phyloP scores from a whole-genome alignment of 2,113 vertebrate species.

The Prunella fulvescens region DNA sequence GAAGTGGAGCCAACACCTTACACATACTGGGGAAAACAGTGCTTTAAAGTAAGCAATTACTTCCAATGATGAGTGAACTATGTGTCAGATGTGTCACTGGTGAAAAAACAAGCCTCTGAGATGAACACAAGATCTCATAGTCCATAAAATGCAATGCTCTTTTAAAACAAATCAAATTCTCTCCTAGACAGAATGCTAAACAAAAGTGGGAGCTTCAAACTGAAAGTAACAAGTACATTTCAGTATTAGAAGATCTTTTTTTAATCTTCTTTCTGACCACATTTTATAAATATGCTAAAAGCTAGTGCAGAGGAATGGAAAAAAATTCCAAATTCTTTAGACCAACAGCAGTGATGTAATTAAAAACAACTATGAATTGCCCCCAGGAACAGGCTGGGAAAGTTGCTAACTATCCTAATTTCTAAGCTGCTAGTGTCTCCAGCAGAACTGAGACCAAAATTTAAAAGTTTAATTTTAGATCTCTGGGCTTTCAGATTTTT shows the following conservation, averaged over 20 bases:
- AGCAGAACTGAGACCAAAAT: not conserved
- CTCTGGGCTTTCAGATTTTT: not conserved
- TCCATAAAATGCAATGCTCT: not conserved
- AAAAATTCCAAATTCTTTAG: not conserved
- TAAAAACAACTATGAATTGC: not conserved
- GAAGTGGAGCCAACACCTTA: not conserved
- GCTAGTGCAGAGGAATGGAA: not conserved
- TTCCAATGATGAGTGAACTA: not conserved
- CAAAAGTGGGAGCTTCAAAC: not conserved
- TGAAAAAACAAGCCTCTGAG: not conserved
- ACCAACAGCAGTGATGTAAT: not conserved
- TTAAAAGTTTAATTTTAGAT: not conserved
- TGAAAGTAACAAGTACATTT: not conserved
- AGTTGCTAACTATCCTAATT: not conserved
- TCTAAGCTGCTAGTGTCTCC: not conserved
- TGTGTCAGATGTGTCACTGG: not conserved
- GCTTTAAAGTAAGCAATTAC: not conserved
- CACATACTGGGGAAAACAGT: not conserved
- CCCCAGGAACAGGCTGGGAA: not conserved
- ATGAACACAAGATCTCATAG: not conserved
- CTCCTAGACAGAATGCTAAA: not conserved
- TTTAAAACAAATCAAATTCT: not conserved
- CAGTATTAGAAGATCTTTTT: not conserved
- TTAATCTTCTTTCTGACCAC: not conserved
- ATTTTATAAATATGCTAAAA: not conserved